phyloP scores from a whole-genome alignment of 2,888 invertebrate species.

The Polylopha cassiicola region DNA sequence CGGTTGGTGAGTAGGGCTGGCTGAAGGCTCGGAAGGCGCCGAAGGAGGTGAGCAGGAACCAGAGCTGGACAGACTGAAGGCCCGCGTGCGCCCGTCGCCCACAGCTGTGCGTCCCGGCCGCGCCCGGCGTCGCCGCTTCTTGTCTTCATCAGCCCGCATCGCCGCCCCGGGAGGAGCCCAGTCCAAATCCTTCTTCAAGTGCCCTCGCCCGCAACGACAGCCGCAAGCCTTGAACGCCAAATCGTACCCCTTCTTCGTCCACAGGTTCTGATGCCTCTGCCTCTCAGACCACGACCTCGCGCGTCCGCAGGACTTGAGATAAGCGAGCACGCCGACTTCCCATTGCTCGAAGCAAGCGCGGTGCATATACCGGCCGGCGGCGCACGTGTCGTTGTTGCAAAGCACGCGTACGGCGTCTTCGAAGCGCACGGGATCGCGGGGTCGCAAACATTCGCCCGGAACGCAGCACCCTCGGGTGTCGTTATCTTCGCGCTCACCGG shows the following conservation, averaged over 20 bases:
- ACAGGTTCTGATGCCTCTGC: constrained; percentile 95
- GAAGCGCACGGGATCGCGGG: constrained; percentile 79
- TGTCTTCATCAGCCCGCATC: constrained; percentile 68
- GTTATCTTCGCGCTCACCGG: constrained; percentile 68
- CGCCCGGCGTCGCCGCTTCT: constrained; percentile 64
- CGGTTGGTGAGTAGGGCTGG: constrained; percentile 82
- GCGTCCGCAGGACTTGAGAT: constrained; percentile 92
- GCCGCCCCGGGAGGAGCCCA: constrained; percentile 87
- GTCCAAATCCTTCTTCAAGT: constrained; percentile 95
- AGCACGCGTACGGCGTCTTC: constrained; percentile 91
- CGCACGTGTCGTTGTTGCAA: constrained; percentile 96
- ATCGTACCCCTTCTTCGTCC: constrained; percentile 99
- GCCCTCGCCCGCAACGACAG: constrained; percentile 94
- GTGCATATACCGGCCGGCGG: constrained; percentile 95
- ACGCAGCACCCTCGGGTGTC: constrained; percentile 85
- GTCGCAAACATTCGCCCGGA: constrained; percentile 89
- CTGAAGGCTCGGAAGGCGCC: constrained; percentile 85
- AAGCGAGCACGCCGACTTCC: constrained; percentile 93
- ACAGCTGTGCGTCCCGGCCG: constrained; percentile 55
- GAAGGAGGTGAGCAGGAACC: constrained; percentile 90
- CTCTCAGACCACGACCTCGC: constrained; percentile 97
- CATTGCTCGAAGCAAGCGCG: constrained; percentile 96
- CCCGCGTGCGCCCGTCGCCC: constrained; percentile 78
- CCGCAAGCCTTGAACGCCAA: constrained; percentile 96
- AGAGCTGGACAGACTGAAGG: constrained; percentile 87